phyloP scores from a whole-genome alignment of 2,113 vertebrate species.

The Tichodroma muraria region DNA sequence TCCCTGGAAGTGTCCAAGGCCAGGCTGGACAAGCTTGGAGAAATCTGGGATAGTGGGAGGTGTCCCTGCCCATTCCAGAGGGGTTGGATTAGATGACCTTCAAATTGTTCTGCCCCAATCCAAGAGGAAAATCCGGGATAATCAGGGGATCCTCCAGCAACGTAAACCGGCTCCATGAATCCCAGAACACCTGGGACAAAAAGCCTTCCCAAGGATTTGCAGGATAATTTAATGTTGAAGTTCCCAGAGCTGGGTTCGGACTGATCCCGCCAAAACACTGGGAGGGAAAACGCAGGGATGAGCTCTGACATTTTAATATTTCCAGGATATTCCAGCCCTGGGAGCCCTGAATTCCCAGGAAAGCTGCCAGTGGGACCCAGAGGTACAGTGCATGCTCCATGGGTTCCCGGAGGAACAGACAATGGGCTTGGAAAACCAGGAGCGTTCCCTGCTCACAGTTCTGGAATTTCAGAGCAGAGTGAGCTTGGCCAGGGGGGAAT shows the following conservation, averaged over 20 bases:
- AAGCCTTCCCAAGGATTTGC: background rate
- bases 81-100: too few species aligned
- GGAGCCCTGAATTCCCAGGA: background rate
- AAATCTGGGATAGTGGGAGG: rapidly evolving
- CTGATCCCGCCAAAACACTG: background rate
- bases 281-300: background rate
- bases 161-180: background rate
- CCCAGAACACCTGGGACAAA: background rate
- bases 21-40: background rate
- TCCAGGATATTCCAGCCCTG: background rate
- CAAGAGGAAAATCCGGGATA: background rate
- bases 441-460: background rate
- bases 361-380: background rate
- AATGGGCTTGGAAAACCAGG: background rate
- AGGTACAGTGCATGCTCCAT: rapidly evolving
- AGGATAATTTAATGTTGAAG: background rate
- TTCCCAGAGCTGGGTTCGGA: background rate
- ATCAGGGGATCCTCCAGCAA: background rate
- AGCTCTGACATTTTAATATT: background rate
- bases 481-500: background rate
- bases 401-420: background rate
- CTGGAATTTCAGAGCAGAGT: background rate
- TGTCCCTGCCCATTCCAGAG: background rate
- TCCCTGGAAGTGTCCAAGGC: background rate
- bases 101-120: background rate